Evolutionary conservation across 1,140 invertebrate species (phyloP), one percentile per base, ranked within the genome.

Genomic region (Drosophila serrata): DNA sequence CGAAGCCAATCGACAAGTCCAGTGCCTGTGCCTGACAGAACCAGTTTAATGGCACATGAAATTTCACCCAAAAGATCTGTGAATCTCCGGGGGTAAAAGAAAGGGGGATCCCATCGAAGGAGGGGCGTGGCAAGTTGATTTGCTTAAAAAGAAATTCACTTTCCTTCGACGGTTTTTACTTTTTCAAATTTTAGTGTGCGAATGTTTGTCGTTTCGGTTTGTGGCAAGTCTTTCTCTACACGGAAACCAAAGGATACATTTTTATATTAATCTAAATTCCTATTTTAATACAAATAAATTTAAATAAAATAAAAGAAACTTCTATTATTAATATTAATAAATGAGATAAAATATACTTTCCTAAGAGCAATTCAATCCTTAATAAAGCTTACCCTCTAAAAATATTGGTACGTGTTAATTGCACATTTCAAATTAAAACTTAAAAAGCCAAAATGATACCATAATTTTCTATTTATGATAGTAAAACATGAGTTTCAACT

Each of bases 71-170:
- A 88, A 88, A 78, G 73, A 80, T 82, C 77, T 57, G 79, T 79
- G 81, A 81, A 85, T 81, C 81, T 85, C 72, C 81, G 19, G n/a
- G n/a, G n/a, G n/a, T n/a, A n/a, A n/a, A n/a, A n/a, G n/a, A n/a
- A n/a, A n/a, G n/a, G n/a, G 31, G 42, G 33, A 9, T n/a, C 9
- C 42, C 17, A 0, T 12, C 3, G 51, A 67, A 37, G 7, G 51
- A 51, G 79, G 42, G 84, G 81, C 72, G 77, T 82, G 74, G 85
- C 84, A 84, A 79, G 85, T 85, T 90, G 84, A 90, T 90, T 88
- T 88, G 84, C 85, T 88, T 88, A 90, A 76, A n/a, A 88, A 88
- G 85, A 88, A 88, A 88, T 88, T 88, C 84, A 88, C 84, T 88
- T 88, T 88, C 85, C 84, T 88, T 88, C 60, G 78, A 57, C 63